Percentiles rank a stretch among this genome's conserved stretches.
Conservation (phyloP, 1,140 invertebrate genomes). For the Drosophila fuyamai region DNA sequence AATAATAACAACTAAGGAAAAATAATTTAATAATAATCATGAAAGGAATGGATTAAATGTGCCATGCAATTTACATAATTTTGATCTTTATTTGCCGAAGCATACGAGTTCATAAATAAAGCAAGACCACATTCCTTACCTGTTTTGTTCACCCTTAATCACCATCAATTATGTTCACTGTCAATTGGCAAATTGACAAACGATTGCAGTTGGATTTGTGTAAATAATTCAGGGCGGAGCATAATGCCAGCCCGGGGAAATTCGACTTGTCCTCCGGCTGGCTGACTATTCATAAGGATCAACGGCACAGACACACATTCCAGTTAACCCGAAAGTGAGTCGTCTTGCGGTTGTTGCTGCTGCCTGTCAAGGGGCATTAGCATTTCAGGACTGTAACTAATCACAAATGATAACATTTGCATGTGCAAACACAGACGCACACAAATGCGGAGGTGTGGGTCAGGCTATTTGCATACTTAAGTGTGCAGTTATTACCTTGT, state of each 20-base stretch:
- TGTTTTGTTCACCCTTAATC: conserved; percentile 21
- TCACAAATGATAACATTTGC: conserved; percentile 83
- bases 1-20: neutral
- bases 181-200: conserved; percentile 62
- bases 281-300: conserved; percentile 40
- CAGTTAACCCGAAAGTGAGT: conserved; percentile 46
- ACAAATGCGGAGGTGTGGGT: neutral
- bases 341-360: conserved; percentile 51
- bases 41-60: conserved; percentile 4
- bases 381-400: conserved; percentile 78
- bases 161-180: conserved; percentile 60
- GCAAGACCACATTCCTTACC: conserved; percentile 8
- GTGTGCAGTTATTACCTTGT: conserved; percentile 83
- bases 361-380: conserved; percentile 55
- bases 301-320: conserved; percentile 14
- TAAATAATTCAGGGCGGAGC: conserved; percentile 42
- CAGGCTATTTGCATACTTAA: conserved; percentile 78
- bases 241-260: conserved; percentile 18
- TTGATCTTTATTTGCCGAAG: neutral
- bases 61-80: conserved; percentile 1
- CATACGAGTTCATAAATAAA: conserved; percentile 3
- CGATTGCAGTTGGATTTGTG: conserved; percentile 52
- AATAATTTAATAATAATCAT: neutral
- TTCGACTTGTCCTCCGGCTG: conserved; percentile 17
- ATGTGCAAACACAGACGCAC: conserved; percentile 51